Conservation (phyloP, 2,113 vertebrate genomes). For the Tursiops truncatus region DNA sequence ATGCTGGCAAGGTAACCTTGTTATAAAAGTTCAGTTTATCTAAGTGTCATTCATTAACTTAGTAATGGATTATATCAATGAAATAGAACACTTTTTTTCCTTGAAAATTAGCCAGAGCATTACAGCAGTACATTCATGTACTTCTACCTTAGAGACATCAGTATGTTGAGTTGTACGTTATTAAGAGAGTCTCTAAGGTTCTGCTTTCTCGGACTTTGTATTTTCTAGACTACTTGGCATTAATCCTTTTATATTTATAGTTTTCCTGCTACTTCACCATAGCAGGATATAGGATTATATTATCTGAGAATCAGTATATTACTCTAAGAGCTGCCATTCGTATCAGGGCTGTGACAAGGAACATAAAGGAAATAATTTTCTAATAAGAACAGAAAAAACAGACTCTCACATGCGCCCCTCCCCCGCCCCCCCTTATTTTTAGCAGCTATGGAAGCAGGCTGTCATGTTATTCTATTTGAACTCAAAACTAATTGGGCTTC, state of each 20-base stretch:
- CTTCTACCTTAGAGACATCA: not conserved
- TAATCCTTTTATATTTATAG: not conserved
- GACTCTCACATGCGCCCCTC: not conserved
- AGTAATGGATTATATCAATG: not conserved
- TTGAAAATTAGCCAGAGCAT: constrained; percentile 4
- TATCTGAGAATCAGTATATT: not conserved
- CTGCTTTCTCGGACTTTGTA: not conserved
- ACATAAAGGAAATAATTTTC: constrained; percentile 32
- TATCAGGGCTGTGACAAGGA: not conserved
- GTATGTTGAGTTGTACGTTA: not conserved
- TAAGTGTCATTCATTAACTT: constrained; percentile 17
- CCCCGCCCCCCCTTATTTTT: not conserved
- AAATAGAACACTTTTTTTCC: not conserved
- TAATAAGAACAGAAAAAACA: not conserved
- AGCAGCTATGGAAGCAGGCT: not conserved
- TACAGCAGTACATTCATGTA: not conserved
- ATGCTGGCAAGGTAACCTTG: constrained; percentile 92
- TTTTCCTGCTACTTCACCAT: not conserved
- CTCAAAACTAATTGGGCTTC: not conserved
- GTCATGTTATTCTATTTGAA: constrained; percentile 21
- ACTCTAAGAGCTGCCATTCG: not conserved
- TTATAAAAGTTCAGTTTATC: constrained; percentile 19
- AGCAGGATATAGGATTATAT: not conserved
- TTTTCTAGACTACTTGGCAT: not conserved
- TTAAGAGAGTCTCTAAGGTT: not conserved